These are phyloP conservation scores for Ameiurus melas DNA, from an alignment of 2,113 vertebrate genomes.

Conservation along the genomic window DNA sequence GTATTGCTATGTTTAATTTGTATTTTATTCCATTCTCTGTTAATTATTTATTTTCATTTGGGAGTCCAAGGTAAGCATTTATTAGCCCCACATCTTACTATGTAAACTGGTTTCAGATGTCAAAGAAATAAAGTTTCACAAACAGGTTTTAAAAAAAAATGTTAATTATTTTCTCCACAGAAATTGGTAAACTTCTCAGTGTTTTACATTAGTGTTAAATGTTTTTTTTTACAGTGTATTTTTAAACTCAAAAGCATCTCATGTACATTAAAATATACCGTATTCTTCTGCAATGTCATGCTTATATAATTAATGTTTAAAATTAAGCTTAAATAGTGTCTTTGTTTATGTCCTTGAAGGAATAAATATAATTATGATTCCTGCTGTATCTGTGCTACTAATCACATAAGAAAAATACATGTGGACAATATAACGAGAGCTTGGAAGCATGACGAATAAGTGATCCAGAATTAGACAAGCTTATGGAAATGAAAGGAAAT, in stretches of 20 bases:
- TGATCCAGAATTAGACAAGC: slow-evolving; percentile 22
- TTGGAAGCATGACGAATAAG: neutral
- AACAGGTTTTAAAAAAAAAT: neutral
- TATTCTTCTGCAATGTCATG: neutral
- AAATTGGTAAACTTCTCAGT: neutral
- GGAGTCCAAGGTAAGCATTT: neutral
- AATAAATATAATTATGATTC: neutral
- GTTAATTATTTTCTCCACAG: neutral
- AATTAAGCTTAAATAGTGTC: neutral
- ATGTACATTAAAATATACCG: neutral
- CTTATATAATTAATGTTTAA: neutral
- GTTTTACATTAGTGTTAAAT: neutral
- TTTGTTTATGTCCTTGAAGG: neutral
- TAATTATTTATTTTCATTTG: neutral
- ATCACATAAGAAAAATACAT: neutral
- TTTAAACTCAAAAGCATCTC: neutral
- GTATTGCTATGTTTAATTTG: neutral
- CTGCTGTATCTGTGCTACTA: neutral
- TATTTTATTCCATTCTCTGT: neutral
- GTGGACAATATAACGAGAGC: neutral
- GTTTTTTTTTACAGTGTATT: neutral
- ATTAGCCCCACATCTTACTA: neutral
- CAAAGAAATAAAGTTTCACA: neutral
- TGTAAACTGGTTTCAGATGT: neutral
- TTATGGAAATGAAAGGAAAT: slow-evolving; percentile 32